These are phyloP conservation scores for Emberiza fucata DNA, from an alignment of 2,113 vertebrate species.

Conservation along the genomic window DNA sequence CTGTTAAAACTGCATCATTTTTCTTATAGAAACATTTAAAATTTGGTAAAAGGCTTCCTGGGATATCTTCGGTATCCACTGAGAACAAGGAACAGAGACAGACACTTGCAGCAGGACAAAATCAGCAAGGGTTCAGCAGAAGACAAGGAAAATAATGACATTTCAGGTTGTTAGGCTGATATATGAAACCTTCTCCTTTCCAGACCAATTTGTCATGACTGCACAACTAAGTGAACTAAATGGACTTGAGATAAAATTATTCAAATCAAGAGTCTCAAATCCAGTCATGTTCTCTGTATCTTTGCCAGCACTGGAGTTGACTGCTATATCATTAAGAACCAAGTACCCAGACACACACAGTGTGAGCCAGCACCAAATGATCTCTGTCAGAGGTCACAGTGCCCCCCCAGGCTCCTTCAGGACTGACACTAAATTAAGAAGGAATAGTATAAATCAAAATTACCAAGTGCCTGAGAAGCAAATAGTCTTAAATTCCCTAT, in stretches of 20 bases:
- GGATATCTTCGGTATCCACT: neutral
- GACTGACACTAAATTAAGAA: neutral
- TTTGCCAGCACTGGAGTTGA: neutral
- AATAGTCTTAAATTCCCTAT: neutral
- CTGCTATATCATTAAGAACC: neutral
- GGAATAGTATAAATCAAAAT: neutral
- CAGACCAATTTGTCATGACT: neutral
- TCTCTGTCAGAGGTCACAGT: neutral
- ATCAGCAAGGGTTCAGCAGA: neutral
- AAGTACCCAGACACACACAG: neutral
- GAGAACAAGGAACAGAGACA: neutral
- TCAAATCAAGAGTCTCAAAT: neutral
- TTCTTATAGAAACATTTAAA: neutral
- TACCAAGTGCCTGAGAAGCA: neutral
- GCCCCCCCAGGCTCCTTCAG: neutral
- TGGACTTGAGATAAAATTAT: neutral
- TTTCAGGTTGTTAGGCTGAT: neutral
- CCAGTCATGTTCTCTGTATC: neutral
- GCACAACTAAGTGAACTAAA: neutral
- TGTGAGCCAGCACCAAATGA: neutral
- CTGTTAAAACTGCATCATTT: slow-evolving; percentile 20
- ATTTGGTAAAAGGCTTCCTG: neutral
- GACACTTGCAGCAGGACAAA: neutral
- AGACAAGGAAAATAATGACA: neutral
- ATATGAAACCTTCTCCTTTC: neutral